phyloP scores from a whole-genome alignment of 1,140 invertebrate genomes.

The Aphaenogaster rudis region DNA sequence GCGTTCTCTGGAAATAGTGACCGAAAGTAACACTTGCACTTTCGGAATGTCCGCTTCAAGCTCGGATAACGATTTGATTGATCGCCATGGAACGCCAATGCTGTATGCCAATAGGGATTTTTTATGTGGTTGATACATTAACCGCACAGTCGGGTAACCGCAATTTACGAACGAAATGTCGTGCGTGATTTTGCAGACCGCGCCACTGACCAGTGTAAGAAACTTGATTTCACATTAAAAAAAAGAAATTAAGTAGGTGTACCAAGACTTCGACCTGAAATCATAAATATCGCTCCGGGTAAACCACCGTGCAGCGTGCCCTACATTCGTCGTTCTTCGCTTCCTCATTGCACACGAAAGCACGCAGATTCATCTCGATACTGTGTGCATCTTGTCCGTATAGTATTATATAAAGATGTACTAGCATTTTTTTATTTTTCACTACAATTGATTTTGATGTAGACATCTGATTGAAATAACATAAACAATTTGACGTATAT shows the following conservation, averaged over 20 bases:
- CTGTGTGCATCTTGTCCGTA: neutral
- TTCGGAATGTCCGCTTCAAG: constrained; percentile 11
- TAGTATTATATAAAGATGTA: neutral
- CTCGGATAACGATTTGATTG: constrained; percentile 25
- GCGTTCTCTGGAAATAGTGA: neutral
- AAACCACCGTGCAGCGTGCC: constrained; percentile 60
- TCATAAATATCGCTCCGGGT: constrained; percentile 62
- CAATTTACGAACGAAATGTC: constrained; percentile 33
- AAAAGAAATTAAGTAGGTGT: constrained; percentile 42
- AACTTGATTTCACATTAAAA: constrained; percentile 66
- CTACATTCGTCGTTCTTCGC: constrained; percentile 52
- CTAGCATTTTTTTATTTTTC: neutral
- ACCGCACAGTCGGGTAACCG: neutral
- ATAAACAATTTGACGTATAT: neutral
- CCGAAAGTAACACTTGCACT: constrained; percentile 24
- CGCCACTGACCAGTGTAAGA: constrained; percentile 35
- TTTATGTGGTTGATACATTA: constrained; percentile 19
- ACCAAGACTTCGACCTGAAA: constrained; percentile 57
- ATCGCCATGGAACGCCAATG: neutral
- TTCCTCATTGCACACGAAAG: constrained; percentile 33
- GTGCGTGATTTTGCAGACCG: constrained; percentile 29
- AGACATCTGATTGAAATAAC: constrained; percentile 1
- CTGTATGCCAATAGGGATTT: constrained; percentile 30
- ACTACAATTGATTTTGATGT: neutral
- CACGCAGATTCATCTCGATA: constrained; percentile 27